These are phyloP conservation scores for Drosophila santomea DNA, from an alignment of 1,140 invertebrate species.

Conservation along the genomic window DNA sequence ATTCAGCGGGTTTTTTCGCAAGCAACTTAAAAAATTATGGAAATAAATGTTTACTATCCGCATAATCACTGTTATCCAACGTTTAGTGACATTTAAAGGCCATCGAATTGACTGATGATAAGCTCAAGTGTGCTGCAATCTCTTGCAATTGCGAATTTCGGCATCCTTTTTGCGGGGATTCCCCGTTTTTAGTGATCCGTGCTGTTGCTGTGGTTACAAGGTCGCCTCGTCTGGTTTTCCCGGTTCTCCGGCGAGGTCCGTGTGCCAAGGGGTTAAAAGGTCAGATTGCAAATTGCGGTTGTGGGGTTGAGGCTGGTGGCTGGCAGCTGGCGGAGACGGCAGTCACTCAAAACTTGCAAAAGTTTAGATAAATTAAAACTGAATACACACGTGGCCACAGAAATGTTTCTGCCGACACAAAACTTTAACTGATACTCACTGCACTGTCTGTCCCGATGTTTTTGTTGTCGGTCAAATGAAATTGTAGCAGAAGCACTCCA, in stretches of 20 bases:
- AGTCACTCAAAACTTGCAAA: constrained; percentile 63
- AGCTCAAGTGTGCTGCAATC: neutral
- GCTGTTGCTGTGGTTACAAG: constrained; percentile 80
- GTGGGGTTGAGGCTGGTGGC: neutral
- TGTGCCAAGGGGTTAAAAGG: constrained; percentile 70
- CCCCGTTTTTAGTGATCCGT: constrained; percentile 7
- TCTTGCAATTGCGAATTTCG: neutral
- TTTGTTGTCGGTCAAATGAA: constrained; percentile 65
- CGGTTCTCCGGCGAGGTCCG: neutral
- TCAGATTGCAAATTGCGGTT: constrained; percentile 76
- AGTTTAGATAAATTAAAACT: constrained; percentile 76
- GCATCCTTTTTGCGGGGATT: constrained; percentile 3
- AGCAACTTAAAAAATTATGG: neutral
- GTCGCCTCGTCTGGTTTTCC: constrained; percentile 38
- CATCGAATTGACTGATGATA: constrained; percentile 12
- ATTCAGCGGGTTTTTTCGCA: neutral
- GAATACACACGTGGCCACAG: constrained; percentile 64
- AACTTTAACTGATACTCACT: constrained; percentile 34
- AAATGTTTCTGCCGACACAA: constrained; percentile 18
- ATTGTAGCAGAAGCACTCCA: constrained; percentile 51
- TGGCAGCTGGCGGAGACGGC: neutral
- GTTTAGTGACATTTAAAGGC: constrained; percentile 38
- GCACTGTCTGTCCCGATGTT: constrained; percentile 6
- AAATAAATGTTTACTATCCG: constrained; percentile 12
- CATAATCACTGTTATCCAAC: constrained; percentile 10